A percentile compares a stretch with the other conserved stretches of the same genome.
Conservation (phyloP, 2,888 invertebrate genomes). For the Spisula subtruncata region DNA sequence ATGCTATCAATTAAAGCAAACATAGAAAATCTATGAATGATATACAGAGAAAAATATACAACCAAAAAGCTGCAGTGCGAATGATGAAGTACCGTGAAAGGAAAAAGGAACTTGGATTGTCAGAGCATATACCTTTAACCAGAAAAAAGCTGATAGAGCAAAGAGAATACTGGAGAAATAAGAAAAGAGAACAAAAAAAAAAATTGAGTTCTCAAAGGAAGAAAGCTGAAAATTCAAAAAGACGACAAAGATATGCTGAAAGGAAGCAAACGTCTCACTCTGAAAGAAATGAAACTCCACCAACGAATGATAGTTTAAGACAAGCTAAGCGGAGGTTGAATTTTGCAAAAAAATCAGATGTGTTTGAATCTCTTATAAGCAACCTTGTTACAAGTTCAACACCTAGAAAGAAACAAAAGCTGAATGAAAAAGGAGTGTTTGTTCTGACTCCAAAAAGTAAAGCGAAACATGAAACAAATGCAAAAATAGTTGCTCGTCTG, state of each 20-base stretch:
- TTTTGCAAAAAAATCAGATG: conserved; percentile 33
- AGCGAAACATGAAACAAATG: not conserved
- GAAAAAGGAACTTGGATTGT: conserved; percentile 22
- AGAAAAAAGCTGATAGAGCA: conserved; percentile 18
- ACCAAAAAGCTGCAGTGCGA: conserved; percentile 37
- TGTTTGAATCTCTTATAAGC: conserved; percentile 23
- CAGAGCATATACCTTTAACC: not conserved
- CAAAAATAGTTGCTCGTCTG: conserved; percentile 12
- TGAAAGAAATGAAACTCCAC: not conserved
- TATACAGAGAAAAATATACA: conserved; percentile 10
- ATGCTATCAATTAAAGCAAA: not conserved
- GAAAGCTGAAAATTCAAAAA: not conserved
- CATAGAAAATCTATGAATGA: conserved; percentile 14
- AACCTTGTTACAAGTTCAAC: conserved; percentile 15
- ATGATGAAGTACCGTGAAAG: conserved; percentile 30
- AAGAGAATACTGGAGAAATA: conserved; percentile 38
- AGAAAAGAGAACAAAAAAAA: conserved; percentile 39
- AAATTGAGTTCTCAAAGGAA: not conserved
- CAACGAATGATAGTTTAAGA: too few relatives aligned
- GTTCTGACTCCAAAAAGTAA: conserved; percentile 6
- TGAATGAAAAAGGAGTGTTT: conserved; percentile 1
- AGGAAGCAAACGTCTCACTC: not conserved
- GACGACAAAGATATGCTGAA: conserved; percentile 7
- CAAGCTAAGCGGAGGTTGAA: not conserved
- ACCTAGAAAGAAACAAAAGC: conserved; percentile 29